phyloP scores from a whole-genome alignment of 1,140 invertebrate species.

The Zaprionus taronus region DNA sequence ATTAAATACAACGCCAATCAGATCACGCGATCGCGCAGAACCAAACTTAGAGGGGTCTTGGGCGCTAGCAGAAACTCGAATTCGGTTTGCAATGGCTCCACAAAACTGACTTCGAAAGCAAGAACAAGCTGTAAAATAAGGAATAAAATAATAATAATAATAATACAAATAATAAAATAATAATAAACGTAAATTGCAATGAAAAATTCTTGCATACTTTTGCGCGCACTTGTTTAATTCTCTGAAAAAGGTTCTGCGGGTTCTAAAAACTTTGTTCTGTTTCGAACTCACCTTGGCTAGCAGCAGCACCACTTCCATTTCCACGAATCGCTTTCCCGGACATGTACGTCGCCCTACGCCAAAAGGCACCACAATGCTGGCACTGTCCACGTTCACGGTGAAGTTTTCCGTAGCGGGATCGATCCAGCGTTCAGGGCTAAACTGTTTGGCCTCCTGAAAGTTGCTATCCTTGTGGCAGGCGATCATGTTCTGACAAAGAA shows the following conservation, averaged over 20 bases:
- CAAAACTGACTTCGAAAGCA: conserved; percentile 88
- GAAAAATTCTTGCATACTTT: too few species aligned
- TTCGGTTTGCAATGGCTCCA: conserved; percentile 89
- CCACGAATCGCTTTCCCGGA: conserved; percentile 92
- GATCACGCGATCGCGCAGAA: conserved; percentile 86
- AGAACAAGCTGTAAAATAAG: conserved; percentile 86
- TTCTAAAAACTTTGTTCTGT: too few species aligned
- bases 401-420: conserved; percentile 82
- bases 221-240: too few species aligned
- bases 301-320: conserved; percentile 90
- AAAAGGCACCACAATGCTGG: conserved; percentile 92
- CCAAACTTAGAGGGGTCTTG: conserved; percentile 88
- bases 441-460: conserved; percentile 90
- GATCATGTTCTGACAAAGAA: conserved; percentile 93
- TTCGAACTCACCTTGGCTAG: conserved; percentile 88
- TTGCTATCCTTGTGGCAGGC: conserved; percentile 92
- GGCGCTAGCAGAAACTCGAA: conserved; percentile 92
- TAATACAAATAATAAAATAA: conserved; percentile 23
- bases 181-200: neutral
- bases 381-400: conserved; percentile 80
- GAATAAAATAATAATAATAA: neutral
- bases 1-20: conserved; percentile 55
- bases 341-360: conserved; percentile 93
- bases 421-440: conserved; percentile 93
- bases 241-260: too few species aligned